Evolutionary conservation across 2,888 invertebrate genomes (phyloP), one percentile per base, ranked within the genome.

Genomic region (Volucella inanis): DNA sequence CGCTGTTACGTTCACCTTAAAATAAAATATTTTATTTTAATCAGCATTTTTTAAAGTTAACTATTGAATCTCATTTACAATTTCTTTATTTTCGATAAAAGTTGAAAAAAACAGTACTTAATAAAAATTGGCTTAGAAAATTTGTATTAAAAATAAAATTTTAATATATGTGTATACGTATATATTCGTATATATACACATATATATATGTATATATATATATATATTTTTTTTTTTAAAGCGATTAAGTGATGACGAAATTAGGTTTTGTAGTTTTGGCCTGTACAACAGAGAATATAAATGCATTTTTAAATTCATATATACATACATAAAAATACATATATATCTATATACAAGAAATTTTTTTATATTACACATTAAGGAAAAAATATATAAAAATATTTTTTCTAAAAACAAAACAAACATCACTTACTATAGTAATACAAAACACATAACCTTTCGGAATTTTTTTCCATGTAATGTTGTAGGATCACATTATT

Each of bases 271-370:
- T 83, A 43, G 18, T 62, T 78, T 78, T 50, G 68, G 78, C 62
- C 55, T 78, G 55, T 55, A 54, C 47, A 81, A 55, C 54, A 45
- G 45, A 68, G 12, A 31, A 74, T 70, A 14, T 43, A 76, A 71
- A 76, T 74, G 68, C 67, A 80, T 80, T 80, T 74, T 50, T 64
- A 76, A 76, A 52, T 64, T 68, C 50, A 50, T 55, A 39, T 72
- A 65, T 72, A 70, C 59, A 64, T 67, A 74, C 12, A 50, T 9
- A 57, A 49, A 49, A 50, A 14, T 15, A 61, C 18, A 57, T 18
- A 59, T 8, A 14, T 38, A 45, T 57, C 2, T 49, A 22, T 71
- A 72, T 59, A 65, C 62, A 43, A 64, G 52, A 67, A 72, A 72
- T 59, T 49, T 61, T 61, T 64, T 45, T 65, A 65, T 64, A 55